Conservation (phyloP, 2,113 vertebrate species). For the Diadophis punctatus region DNA sequence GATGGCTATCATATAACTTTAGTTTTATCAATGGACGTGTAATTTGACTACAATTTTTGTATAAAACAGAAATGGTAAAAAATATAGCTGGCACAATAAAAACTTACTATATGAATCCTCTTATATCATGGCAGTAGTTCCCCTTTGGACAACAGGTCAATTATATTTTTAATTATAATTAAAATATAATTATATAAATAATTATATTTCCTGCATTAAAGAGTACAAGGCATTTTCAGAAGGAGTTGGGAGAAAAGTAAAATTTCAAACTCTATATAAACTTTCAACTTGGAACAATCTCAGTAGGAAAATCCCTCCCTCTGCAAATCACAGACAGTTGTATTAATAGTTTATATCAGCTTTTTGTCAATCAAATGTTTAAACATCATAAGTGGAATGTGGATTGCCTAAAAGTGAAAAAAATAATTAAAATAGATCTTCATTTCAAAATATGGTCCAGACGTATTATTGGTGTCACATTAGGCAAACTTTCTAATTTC, state of each 20-base stretch:
- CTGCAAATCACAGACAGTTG: too few species aligned
- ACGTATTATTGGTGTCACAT: not conserved
- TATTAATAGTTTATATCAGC: too few species aligned
- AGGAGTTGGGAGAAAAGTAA: too few species aligned
- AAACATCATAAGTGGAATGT: not conserved
- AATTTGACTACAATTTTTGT: not conserved
- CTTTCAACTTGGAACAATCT: too few species aligned
- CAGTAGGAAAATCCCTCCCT: too few species aligned
- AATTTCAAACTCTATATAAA: too few species aligned
- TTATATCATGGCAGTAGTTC: too few species aligned
- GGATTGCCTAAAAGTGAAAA: not conserved
- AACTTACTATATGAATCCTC: not conserved
- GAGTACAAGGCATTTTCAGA: too few species aligned
- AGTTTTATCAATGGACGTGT: not conserved
- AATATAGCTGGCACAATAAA: not conserved
- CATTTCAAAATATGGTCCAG: not conserved
- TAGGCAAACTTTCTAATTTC: not conserved
- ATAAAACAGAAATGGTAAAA: not conserved
- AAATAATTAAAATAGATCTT: not conserved
- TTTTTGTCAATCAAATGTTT: not conserved
- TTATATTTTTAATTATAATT: too few species aligned
- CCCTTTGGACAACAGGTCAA: too few species aligned
- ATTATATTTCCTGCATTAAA: too few species aligned
- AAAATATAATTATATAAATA: too few species aligned
- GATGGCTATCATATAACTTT: not conserved